These are phyloP conservation scores for Aphelinus certus DNA, from an alignment of 1,140 invertebrate species.

Conservation along the genomic window DNA sequence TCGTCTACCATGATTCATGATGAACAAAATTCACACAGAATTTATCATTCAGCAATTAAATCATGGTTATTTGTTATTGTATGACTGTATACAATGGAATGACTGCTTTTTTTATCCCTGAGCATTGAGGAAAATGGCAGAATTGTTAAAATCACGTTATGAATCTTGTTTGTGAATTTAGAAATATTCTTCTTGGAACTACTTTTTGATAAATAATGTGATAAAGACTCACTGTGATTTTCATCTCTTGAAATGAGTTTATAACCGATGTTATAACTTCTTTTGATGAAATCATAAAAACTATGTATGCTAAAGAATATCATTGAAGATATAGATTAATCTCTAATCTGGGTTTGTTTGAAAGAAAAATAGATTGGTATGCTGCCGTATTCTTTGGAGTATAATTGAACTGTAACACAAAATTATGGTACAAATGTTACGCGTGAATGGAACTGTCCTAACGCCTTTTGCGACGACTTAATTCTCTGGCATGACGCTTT, in stretches of 20 bases:
- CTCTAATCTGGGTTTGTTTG: neutral
- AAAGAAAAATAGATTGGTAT: constrained; percentile 6
- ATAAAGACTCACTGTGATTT: constrained; percentile 24
- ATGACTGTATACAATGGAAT: neutral
- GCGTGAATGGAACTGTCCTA: neutral
- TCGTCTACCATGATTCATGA: constrained; percentile 3
- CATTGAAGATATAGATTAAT: constrained; percentile 3
- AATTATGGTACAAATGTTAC: constrained; percentile 25
- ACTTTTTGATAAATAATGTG: constrained; percentile 26
- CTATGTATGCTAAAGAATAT: constrained; percentile 1
- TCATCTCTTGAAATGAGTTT: constrained; percentile 9
- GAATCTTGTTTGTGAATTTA: neutral
- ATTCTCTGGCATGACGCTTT: constrained; percentile 35
- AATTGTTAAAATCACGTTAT: neutral
- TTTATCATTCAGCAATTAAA: neutral
- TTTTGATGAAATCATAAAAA: constrained; percentile 21
- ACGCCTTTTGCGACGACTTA: constrained; percentile 22
- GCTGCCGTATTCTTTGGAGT: neutral
- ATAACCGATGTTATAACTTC: neutral
- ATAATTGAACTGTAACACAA: constrained; percentile 19
- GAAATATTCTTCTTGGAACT: neutral
- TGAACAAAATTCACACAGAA: constrained; percentile 1
- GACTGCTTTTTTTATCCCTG: neutral
- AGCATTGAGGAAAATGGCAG: neutral
- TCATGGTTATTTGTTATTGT: constrained; percentile 7